A percentile compares a stretch with the other conserved stretches of the same genome.
phyloP scores from a whole-genome alignment of 2,888 invertebrate species.

The Stratiomys singularior region DNA sequence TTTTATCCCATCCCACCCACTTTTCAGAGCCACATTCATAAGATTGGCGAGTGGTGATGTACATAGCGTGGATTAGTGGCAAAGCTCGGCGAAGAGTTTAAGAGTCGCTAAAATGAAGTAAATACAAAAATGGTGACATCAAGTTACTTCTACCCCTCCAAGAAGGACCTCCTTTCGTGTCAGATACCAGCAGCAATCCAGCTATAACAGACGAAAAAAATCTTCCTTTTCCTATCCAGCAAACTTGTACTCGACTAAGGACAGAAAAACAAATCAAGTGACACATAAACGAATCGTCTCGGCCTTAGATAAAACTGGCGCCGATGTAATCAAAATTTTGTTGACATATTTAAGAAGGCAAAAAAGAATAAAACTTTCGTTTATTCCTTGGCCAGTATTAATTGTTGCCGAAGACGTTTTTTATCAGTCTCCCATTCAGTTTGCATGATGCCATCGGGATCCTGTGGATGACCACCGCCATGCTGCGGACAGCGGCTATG shows the following conservation, averaged over 20 bases:
- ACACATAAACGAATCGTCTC: constrained; percentile 60
- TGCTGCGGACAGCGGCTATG: neutral
- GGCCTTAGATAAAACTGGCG: constrained; percentile 66
- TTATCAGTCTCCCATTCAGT: neutral
- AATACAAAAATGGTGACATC: too few species aligned
- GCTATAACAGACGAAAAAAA: neutral
- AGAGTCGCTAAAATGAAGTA: too few species aligned
- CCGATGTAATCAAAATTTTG: constrained; percentile 62
- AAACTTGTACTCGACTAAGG: neutral
- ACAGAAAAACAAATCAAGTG: constrained; percentile 16
- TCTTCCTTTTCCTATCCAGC: neutral
- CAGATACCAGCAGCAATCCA: too few species aligned
- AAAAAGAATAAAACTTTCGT: constrained; percentile 34
- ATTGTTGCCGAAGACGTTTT: constrained; percentile 26
- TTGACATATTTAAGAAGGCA: constrained; percentile 54
- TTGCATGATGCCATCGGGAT: neutral
- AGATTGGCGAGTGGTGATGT: too few species aligned
- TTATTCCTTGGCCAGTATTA: constrained; percentile 37
- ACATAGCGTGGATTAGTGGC: too few species aligned
- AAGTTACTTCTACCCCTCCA: too few species aligned
- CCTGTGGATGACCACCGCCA: constrained; percentile 1
- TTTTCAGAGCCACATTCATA: neutral
- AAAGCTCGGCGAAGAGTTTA: too few species aligned
- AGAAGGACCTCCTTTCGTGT: too few species aligned
- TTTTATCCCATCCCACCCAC: constrained; percentile 31